Conservation (phyloP, 2,888 invertebrate species). For the Dynastes maya region DNA sequence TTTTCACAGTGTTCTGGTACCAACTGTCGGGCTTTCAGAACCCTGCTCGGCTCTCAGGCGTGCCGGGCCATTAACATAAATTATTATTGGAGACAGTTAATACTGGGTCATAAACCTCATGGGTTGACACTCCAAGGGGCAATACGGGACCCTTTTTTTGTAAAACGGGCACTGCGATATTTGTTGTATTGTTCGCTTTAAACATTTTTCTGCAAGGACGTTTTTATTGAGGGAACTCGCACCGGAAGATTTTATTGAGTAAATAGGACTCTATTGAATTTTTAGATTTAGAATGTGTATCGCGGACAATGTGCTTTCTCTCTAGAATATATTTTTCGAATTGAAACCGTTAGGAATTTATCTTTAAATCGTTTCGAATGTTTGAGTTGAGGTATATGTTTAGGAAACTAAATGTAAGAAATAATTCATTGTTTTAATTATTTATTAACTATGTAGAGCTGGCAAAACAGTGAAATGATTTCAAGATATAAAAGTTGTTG, state of each 20-base stretch:
- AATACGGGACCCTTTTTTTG: conserved; percentile 49
- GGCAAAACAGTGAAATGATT: too few relatives aligned
- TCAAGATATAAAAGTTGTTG: too few relatives aligned
- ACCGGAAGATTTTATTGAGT: conserved; percentile 30
- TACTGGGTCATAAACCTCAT: conserved; percentile 71
- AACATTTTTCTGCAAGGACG: conserved; percentile 55
- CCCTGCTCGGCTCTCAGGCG: conserved; percentile 63
- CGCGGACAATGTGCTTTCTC: neutral
- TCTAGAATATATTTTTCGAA: neutral
- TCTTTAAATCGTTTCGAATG: too few relatives aligned
- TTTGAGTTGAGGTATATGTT: too few relatives aligned
- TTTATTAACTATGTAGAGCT: too few relatives aligned
- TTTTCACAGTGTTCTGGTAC: conserved; percentile 66
- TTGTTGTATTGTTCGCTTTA: conserved; percentile 53
- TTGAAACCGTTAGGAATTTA: too few relatives aligned
- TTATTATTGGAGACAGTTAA: conserved; percentile 77
- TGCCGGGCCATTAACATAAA: conserved; percentile 72
- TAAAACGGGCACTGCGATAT: conserved; percentile 33
- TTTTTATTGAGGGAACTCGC: conserved; percentile 20
- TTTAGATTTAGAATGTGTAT: conserved; percentile 10
- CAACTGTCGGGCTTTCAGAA: conserved; percentile 67
- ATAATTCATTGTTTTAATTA: too few relatives aligned
- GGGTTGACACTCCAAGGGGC: conserved; percentile 60
- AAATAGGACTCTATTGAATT: conserved; percentile 23
- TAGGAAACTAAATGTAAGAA: too few relatives aligned